phyloP scores from a whole-genome alignment of 92 coral and sea anemone genomes.

The Pocillopora meandrina region DNA sequence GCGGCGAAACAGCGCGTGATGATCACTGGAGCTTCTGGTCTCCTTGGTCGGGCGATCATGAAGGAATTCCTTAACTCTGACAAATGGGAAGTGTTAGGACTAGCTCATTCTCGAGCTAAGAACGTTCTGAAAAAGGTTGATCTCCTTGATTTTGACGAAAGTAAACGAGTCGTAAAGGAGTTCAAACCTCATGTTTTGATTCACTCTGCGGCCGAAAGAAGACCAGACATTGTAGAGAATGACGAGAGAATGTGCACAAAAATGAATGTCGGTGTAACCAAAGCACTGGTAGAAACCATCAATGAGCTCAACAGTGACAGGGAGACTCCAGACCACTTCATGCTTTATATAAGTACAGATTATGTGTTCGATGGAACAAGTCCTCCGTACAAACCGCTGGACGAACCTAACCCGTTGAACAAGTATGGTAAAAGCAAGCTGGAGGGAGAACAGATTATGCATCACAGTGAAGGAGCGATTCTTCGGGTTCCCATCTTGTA shows the following conservation, averaged over 20 bases:
- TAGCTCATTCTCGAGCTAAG: constrained; percentile 77
- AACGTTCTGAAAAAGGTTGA: constrained; percentile 70
- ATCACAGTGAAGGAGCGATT: constrained; percentile 64
- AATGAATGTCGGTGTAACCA: constrained; percentile 74
- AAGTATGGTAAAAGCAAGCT: constrained; percentile 84
- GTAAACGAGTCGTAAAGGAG: constrained; percentile 61
- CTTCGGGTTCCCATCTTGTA: constrained; percentile 86
- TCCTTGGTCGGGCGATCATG: constrained; percentile 85
- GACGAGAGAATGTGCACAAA: constrained; percentile 64
- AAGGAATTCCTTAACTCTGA: constrained; percentile 58
- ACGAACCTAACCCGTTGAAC: constrained; percentile 83
- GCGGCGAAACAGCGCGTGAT: constrained; percentile 66
- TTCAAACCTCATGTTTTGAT: constrained; percentile 81
- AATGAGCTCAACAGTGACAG: constrained; percentile 62
- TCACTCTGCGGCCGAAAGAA: constrained; percentile 84
- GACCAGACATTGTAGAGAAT: constrained; percentile 84
- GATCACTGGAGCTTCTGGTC: constrained; percentile 88
- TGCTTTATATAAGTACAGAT: constrained; percentile 87
- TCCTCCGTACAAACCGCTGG: constrained; percentile 80
- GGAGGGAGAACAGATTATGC: constrained; percentile 72
- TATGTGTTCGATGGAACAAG: constrained; percentile 89
- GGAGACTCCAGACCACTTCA: constrained; percentile 65
- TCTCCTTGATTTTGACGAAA: constrained; percentile 80
- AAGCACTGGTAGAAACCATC: constrained; percentile 64
- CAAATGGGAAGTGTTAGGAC: constrained; percentile 74